These are phyloP conservation scores for Drosophila trapezifrons DNA, from an alignment of 1,140 invertebrate genomes.

Conservation along the genomic window DNA sequence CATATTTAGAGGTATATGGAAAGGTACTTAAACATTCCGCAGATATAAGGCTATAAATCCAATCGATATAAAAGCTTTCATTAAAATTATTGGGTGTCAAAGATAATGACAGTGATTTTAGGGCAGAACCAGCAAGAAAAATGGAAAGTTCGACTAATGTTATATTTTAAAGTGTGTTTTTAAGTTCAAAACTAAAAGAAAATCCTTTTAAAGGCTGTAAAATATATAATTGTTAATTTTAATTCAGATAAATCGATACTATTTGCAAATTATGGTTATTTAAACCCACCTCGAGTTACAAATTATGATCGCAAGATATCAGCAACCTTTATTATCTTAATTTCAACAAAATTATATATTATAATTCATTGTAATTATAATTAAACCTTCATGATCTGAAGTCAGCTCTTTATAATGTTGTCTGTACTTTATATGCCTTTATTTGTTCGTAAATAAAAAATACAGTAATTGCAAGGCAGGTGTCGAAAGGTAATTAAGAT, in stretches of 20 bases:
- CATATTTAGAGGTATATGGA: constrained; percentile 2
- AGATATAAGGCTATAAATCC: neutral
- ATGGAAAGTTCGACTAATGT: too few relatives aligned
- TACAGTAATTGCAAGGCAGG: constrained; percentile 19
- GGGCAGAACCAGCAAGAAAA: neutral
- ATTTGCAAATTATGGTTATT: too few relatives aligned
- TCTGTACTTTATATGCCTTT: neutral
- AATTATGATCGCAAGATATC: too few relatives aligned
- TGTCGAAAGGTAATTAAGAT: constrained; percentile 34
- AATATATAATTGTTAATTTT: too few relatives aligned
- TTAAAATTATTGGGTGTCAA: neutral
- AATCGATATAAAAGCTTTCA: constrained; percentile 5
- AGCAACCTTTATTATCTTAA: too few relatives aligned
- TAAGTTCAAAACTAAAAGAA: neutral
- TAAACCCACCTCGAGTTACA: too few relatives aligned
- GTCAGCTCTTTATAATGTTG: neutral
- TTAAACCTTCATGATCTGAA: neutral
- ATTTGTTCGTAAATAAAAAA: constrained; percentile 12
- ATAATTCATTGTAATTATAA: neutral
- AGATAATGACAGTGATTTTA: neutral
- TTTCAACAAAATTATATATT: neutral
- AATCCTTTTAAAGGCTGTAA: too few relatives aligned
- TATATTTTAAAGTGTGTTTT: too few relatives aligned
- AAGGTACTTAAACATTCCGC: constrained; percentile 4
- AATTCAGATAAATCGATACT: too few relatives aligned